A percentile compares a stretch with the other conserved stretches of the same genome.
phyloP scores from a whole-genome alignment of 2,113 vertebrate genomes.

The Corythoichthys haematopterus region DNA sequence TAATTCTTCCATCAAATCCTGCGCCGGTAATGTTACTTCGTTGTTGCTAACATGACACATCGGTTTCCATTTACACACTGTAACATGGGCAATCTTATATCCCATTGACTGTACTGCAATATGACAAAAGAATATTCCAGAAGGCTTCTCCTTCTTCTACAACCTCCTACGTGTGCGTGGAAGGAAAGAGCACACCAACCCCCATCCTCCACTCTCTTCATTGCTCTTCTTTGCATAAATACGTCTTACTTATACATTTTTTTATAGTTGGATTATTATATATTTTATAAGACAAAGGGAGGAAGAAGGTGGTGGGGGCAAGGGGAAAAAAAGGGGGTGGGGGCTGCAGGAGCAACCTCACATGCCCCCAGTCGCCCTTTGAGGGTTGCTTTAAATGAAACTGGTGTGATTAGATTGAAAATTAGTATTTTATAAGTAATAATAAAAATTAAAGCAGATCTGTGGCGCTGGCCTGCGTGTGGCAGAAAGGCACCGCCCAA shows the following conservation, averaged over 20 bases:
- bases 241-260: not conserved
- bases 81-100: not conserved
- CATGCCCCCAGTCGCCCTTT: constrained; percentile 35
- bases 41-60: not conserved
- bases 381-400: not conserved
- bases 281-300: constrained; percentile 40
- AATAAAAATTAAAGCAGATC: too few relatives aligned
- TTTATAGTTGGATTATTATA: constrained; percentile 12
- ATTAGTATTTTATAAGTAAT: too few relatives aligned
- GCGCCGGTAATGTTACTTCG: too few relatives aligned
- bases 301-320: not conserved
- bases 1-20: not conserved
- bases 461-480: not conserved
- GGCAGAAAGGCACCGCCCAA: constrained; percentile 75
- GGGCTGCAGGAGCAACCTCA: constrained; percentile 36
- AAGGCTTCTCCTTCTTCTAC: constrained; percentile 80
- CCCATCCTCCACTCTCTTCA: not conserved
- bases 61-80: not conserved
- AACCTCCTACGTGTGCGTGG: constrained; percentile 82
- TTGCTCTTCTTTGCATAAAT: not conserved
- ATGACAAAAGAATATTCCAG: constrained; percentile 98
- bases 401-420: too few relatives aligned
- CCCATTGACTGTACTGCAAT: constrained; percentile 83
- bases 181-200: constrained; percentile 33
- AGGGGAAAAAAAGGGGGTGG: constrained; percentile 4